A percentile compares a stretch with the other conserved stretches of the same genome.
These are phyloP conservation scores for Callipepla squamata DNA, from an alignment of 2,113 vertebrate species.

Conservation along the genomic window DNA sequence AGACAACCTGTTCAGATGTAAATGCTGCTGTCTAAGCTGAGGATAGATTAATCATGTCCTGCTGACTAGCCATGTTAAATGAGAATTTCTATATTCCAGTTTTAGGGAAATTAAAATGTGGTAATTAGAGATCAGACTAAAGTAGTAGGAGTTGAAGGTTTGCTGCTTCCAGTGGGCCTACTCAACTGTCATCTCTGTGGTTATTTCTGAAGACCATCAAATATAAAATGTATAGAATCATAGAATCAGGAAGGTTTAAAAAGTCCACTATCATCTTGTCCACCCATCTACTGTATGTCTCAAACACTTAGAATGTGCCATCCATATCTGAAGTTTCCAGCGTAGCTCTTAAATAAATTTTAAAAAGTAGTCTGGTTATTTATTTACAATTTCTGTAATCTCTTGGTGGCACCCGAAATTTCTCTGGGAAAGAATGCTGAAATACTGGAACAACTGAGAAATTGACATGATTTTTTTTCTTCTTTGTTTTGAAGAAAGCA, in stretches of 20 bases:
- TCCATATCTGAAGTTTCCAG: neutral
- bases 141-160: neutral
- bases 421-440: neutral
- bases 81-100: neutral
- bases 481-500: neutral
- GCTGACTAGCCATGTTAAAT: neutral
- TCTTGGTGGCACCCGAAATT: neutral
- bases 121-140: neutral
- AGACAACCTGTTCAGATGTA: neutral
- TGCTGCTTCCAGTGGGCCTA: neutral
- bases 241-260: too few species aligned
- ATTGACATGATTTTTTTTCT: neutral
- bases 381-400: neutral
- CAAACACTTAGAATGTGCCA: neutral
- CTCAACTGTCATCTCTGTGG: neutral
- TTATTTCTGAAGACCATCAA: neutral
- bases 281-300: neutral
- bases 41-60: neutral
- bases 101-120: neutral
- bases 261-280: too few species aligned
- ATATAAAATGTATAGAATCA: neutral
- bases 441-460: neutral
- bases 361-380: neutral
- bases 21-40: neutral
- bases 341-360: neutral